Evolutionary conservation across 2,797 vertebrate genomes (phyloP), one percentile per base, ranked within the genome.

Genomic region (Propithecus perrieri): DNA sequence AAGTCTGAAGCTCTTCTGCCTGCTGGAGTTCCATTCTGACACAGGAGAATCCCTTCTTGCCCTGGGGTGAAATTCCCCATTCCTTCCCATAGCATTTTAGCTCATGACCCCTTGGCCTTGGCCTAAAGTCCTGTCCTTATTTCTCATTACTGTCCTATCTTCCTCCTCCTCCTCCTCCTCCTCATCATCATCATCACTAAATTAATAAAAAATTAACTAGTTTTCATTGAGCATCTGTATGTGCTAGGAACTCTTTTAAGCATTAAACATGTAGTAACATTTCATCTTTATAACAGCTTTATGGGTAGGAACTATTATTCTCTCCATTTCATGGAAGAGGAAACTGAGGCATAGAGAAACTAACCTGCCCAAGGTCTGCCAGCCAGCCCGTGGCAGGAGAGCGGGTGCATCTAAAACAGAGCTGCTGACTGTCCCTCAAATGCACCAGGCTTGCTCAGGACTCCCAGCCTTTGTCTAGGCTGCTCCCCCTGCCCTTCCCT

Each of bases 251-350:
- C 48, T 78, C 59, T 95, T 81, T 26, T 38, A 50, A 75, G 11
- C 50, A 46, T 59, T 75, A 69, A 53, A n/a, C 12, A 11, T 26
- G 18, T 26, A 71, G 28, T 63, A 55, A 55, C 30, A 65, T 65
- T 48, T 89, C 20, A 18, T 59, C 43, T 88, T 71, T 84, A 48
- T 4, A 35, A 18, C 26, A 63, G 20, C 33, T 30, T 20, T 50
- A 1, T 59, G 24, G 12, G 18, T 15, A 76, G 41, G 38, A 38
- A 57, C 7, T n/a, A 33, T 84, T 18, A 5, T 43, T 33, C 48
- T 90, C 24, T 48, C 43, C n/a, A 41, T 69, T 61, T 91, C 41
- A 69, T 53, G 33, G 59, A 78, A 71, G 65, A 94, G 57, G 41
- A 65, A 69, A 17, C 50, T 14, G 41, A 91, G 81, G 63, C 28